Evolutionary conservation across 2,797 vertebrate species (phyloP).

Genomic region (Sylvilagus floridanus): DNA sequence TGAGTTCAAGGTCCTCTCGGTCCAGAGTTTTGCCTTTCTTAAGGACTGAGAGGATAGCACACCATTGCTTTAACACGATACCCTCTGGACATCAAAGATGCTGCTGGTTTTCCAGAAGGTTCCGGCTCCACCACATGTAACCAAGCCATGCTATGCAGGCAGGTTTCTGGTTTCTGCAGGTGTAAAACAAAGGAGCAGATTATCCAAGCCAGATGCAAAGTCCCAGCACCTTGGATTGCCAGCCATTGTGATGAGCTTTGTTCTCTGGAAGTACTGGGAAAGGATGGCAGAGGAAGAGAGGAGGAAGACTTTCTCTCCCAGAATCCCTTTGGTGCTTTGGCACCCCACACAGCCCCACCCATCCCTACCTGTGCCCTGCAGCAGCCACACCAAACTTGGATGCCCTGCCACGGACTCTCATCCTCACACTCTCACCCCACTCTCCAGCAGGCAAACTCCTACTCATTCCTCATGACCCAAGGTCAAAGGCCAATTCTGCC

Average conservation of each 20-base stretch:
- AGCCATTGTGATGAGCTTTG: not conserved
- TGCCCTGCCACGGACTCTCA: not conserved
- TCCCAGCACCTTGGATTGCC: not conserved
- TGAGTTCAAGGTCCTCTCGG: not conserved
- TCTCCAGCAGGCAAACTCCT: not conserved
- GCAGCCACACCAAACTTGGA: too few relatives aligned
- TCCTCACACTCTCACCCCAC: not conserved
- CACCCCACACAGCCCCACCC: not conserved
- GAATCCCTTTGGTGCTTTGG: not conserved
- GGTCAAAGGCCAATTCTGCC: not conserved
- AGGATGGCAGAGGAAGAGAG: fast-evolving
- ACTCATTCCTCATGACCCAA: not conserved
- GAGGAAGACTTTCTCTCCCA: not conserved
- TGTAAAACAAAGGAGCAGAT: not conserved
- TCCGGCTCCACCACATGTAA: not conserved
- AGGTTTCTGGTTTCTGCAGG: not conserved
- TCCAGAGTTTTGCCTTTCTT: not conserved
- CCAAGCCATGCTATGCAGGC: fast-evolving
- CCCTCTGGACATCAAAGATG: not conserved
- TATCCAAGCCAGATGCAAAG: not conserved
- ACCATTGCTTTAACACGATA: not conserved
- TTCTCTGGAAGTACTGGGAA: not conserved
- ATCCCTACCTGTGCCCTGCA: not conserved
- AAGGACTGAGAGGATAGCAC: not conserved
- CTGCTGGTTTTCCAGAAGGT: not conserved